A percentile compares a stretch with the other conserved stretches of the same genome.
Evolutionary conservation across 2,888 invertebrate genomes (phyloP).

Genomic region (Hyposoter dolosus): DNA sequence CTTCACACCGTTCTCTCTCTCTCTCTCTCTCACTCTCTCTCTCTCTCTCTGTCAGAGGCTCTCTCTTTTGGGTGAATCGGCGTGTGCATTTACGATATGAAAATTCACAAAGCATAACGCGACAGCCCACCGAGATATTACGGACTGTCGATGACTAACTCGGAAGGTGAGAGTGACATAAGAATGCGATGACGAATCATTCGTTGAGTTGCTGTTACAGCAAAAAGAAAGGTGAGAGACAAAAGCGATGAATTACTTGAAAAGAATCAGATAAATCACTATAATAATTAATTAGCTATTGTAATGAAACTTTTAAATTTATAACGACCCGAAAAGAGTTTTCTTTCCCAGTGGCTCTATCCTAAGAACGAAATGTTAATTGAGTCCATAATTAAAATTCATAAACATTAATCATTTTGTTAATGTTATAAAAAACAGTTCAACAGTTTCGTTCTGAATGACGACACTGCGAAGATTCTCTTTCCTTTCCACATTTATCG

Average conservation of each 20-base stretch:
- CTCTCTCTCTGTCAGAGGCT: neutral
- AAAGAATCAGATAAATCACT: neutral
- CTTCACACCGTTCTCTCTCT: slow-evolving; percentile 11
- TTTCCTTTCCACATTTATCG: neutral
- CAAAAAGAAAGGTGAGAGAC: slow-evolving; percentile 3
- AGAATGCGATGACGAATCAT: slow-evolving; percentile 47
- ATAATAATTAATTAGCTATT: neutral
- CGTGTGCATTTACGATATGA: slow-evolving; percentile 25
- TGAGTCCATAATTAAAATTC: too few species aligned
- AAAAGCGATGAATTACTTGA: neutral
- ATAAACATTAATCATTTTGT: neutral
- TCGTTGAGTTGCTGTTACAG: neutral
- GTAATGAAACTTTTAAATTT: neutral
- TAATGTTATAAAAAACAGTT: neutral
- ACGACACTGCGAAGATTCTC: neutral
- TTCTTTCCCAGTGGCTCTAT: neutral
- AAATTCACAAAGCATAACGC: slow-evolving; percentile 34
- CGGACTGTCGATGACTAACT: slow-evolving; percentile 40
- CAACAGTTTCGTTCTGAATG: neutral
- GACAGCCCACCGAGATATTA: slow-evolving; percentile 5
- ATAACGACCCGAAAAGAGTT: neutral
- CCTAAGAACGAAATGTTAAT: too few species aligned
- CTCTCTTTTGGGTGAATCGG: slow-evolving; percentile 13
- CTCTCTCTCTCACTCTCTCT: slow-evolving; percentile 12
- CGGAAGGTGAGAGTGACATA: slow-evolving; percentile 46